Base-by-base conservation (phyloP, 2,888 invertebrate species). In the Ornithoptera priamus region DNA sequence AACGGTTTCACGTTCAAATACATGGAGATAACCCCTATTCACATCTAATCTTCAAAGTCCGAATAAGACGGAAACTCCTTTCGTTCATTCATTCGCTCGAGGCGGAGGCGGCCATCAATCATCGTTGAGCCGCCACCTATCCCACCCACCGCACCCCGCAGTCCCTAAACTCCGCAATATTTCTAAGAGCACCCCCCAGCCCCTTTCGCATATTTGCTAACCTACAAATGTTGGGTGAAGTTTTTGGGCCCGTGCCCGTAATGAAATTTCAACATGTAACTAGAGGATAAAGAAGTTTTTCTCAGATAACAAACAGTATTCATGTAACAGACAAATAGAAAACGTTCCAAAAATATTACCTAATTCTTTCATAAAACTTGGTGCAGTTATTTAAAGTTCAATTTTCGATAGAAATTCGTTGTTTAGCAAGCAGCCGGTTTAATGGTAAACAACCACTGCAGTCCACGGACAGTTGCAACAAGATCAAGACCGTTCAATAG, bases 101-200 rank as follows among this genome's bases (percentile, higher is more conserved):
- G 70, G 70, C 72, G 71, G 74, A 67, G 71, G 64, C 71, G 61
- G 60, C 76, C 77, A 83, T 83, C 83, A 83, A 83, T 83, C 83
- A 83, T 81, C 73, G 74, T 58, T 15, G 58, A 50, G 50, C 65
- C 61, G 72, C 74, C 72, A 66, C 72, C 57, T 53, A 24, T 56
- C 69, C n/a, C 61, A n/a, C 72, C 68, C 72, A 75, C 72, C 73
- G 69, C 73, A 67, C 64, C 70, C 72, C 73, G 70, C 65, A 71
- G 77, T 74, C 61, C 46, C 62, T 42, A 71, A 72, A 72, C 74
- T 70, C 62, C 72, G 77, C 75, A 76, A 81, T 81, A 80, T 80
- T 80, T 80, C 68, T 69, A 69, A 72, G 63, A 67, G 73, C 56
- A 70, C 70, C 69, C 70, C 70, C 66, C 15, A 30, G 39, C 62